Conservation (phyloP, 2,797 vertebrate species). For the Prunella strophiata region DNA sequence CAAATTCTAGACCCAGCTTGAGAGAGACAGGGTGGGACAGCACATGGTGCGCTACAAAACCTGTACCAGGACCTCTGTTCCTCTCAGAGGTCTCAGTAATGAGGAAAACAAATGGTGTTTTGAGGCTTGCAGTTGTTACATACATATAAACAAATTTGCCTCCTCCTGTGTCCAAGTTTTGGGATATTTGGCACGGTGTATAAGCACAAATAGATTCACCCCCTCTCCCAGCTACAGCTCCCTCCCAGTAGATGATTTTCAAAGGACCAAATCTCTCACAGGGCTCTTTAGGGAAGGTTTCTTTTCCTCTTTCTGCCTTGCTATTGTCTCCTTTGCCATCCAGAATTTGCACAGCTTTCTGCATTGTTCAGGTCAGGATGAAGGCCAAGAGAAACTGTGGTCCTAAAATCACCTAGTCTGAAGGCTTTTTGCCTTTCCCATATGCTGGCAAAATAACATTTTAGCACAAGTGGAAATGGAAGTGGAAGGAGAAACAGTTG, state of each 20-base stretch:
- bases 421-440: neutral
- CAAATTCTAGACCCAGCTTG: neutral
- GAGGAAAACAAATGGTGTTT: slow-evolving; percentile 6
- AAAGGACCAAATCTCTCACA: neutral
- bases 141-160: neutral
- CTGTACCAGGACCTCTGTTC: neutral
- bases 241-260: neutral
- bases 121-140: neutral
- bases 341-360: neutral
- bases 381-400: neutral
- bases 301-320: neutral
- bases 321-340: neutral
- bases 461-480: slow-evolving; percentile 17
- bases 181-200: neutral
- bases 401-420: neutral
- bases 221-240: neutral
- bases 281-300: neutral
- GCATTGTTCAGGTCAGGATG: neutral
- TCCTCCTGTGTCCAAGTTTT: neutral
- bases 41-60: neutral
- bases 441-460: neutral
- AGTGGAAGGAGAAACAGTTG: neutral
- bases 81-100: neutral
- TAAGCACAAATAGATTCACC: neutral
- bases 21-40: neutral